These are phyloP conservation scores for Rhagonycha fulva DNA, from an alignment of 2,888 invertebrate species.

Conservation along the genomic window DNA sequence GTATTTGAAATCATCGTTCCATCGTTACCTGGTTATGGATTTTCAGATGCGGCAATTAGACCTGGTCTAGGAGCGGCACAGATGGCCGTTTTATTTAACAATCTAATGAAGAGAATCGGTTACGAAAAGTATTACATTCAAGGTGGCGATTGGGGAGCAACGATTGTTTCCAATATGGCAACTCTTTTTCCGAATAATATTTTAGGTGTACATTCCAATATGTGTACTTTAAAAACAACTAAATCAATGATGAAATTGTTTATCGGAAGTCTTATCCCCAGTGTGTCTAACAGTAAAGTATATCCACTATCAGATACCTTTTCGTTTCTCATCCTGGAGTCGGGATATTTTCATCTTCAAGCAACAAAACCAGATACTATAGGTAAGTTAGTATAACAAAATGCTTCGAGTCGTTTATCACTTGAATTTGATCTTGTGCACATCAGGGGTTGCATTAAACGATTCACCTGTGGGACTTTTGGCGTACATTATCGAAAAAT, in stretches of 20 bases:
- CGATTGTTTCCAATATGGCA: constrained; percentile 64
- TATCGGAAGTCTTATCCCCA: constrained; percentile 27
- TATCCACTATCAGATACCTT: constrained; percentile 57
- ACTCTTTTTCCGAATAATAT: constrained; percentile 64
- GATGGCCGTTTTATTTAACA: constrained; percentile 62
- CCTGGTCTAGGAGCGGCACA: constrained; percentile 54
- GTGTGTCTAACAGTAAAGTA: constrained; percentile 51
- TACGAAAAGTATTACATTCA: constrained; percentile 69
- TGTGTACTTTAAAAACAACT: constrained; percentile 31
- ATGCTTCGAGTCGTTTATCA: neutral
- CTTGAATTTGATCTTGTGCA: neutral
- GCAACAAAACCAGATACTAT: constrained; percentile 89
- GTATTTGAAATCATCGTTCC: constrained; percentile 69
- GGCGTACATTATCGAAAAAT: constrained; percentile 86
- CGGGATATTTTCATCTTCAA: constrained; percentile 76
- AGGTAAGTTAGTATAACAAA: constrained; percentile 58
- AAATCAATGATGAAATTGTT: constrained; percentile 24
- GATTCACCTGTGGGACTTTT: constrained; percentile 82
- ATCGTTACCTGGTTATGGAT: constrained; percentile 60
- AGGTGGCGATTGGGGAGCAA: constrained; percentile 82
- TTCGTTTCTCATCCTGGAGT: constrained; percentile 57
- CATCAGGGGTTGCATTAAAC: constrained; percentile 66
- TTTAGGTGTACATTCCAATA: constrained; percentile 56
- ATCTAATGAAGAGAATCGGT: constrained; percentile 71
- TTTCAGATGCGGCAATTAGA: constrained; percentile 61